A percentile compares a stretch with the other conserved stretches of the same genome.
Evolutionary conservation across 2,113 vertebrate species (phyloP).

Genomic region (Antechinus flavipes): DNA sequence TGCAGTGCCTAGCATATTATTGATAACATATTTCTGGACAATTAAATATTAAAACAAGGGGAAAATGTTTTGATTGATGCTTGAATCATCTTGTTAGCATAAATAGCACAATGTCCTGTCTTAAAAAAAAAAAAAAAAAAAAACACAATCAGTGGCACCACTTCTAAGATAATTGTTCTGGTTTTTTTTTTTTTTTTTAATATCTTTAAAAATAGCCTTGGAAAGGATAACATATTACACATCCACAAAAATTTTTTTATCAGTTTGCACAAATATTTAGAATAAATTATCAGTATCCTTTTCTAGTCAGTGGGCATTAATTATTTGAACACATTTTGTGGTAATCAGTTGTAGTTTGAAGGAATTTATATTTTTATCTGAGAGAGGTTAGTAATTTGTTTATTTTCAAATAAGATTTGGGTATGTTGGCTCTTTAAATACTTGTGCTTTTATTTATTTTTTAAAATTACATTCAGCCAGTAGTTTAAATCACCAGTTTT

Average conservation of each 20-base stretch:
- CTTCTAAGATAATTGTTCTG: not conserved
- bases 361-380: conserved; percentile 1
- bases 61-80: not conserved
- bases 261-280: not conserved
- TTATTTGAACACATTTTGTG: not conserved
- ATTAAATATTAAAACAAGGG: conserved; percentile 7
- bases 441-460: not conserved
- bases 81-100: not conserved
- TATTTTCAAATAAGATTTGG: not conserved
- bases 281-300: not conserved
- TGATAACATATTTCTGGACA: not conserved
- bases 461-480: not conserved
- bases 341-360: conserved; percentile 6
- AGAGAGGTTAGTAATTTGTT: not conserved
- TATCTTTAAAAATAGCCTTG: conserved; percentile 36
- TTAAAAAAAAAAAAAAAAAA: not conserved
- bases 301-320: conserved; percentile 26
- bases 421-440: not conserved
- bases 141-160: not conserved
- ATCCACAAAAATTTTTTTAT: conserved; percentile 1
- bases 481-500: not conserved
- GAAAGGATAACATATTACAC: not conserved
- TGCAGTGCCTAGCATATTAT: not conserved
- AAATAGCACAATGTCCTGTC: not conserved
- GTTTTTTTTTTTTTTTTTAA: not conserved